phyloP scores from a whole-genome alignment of 2,797 vertebrate genomes.

The Threskiornis aethiopicus region DNA sequence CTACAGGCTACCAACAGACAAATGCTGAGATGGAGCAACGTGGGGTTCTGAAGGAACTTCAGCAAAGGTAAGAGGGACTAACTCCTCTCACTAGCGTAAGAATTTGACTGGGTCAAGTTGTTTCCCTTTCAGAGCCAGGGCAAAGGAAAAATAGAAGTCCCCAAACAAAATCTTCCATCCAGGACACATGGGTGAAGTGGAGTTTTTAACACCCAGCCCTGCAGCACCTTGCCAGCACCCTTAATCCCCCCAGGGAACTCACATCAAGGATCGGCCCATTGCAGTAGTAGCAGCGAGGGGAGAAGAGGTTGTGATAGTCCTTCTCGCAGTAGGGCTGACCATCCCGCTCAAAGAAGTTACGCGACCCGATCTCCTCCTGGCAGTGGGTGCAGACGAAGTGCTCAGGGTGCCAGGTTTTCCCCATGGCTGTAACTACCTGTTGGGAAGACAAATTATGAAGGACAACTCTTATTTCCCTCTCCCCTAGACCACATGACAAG shows the following conservation, averaged over 20 bases:
- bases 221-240: not conserved
- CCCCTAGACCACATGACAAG: constrained; percentile 13
- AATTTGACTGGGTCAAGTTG: not conserved
- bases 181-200: not conserved
- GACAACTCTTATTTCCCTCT: not conserved
- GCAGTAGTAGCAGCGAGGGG: constrained; percentile 93
- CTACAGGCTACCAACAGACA: not conserved
- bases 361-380: constrained; percentile 95
- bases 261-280: constrained; percentile 92
- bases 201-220: not conserved
- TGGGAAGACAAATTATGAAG: constrained; percentile 22
- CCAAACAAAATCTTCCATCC: not conserved
- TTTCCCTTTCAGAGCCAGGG: not conserved
- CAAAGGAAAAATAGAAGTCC: not conserved
- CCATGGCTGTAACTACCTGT: constrained; percentile 96
- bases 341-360: constrained; percentile 94
- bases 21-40: not conserved
- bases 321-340: constrained; percentile 94
- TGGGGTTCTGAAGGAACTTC: not conserved
- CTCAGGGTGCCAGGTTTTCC: constrained; percentile 94
- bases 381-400: constrained; percentile 97
- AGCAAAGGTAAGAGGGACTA: not conserved
- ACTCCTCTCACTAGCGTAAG: not conserved
- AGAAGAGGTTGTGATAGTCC: constrained; percentile 94
- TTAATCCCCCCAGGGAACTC: constrained; percentile 54